Evolutionary conservation across 1,140 invertebrate species (phyloP), one percentile per base, ranked within the genome.

Genomic region (Tetragonula clypearis): DNA sequence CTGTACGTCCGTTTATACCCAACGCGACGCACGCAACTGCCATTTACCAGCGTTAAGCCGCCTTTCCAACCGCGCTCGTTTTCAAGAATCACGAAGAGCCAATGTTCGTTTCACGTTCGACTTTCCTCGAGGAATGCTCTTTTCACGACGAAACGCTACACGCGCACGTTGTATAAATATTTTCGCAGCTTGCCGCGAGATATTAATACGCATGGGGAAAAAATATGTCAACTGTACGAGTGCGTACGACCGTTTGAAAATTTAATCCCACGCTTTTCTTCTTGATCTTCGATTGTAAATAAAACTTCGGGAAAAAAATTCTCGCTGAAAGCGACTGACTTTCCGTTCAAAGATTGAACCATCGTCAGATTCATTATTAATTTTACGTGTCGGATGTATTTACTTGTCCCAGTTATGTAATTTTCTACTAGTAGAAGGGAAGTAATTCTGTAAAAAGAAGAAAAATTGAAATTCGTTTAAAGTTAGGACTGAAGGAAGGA

Each of bases 1-100:
- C 60, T 30, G 77, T 41, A 30, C 65, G 62, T 60, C 58, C 79
- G 76, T 90, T 89, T 87, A 77, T 79, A 85, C 68, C 65, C 77
- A 82, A 49, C 85, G 73, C 76, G 62, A 84, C 58, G 76, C 86
- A 78, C 74, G 86, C 85, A 80, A 78, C 72, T 83, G 77, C 77
- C 87, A 80, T 72, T 73, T 71, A 58, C 55, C 4, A 62, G 23
- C 26, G 35, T 83, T 86, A 82, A 56, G 79, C 60, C 73, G 58
- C 75, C 35, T 88, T 81, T 56, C 26, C n/a, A 86, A 86, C 21
- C 9, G 65, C 26, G 41, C 23, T 49, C 1, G n/a, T n/a, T 58
- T 58, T 65, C 15, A 69, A 12, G 14, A 41, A 30, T 35, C 49
- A 58, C 17, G 23, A n/a, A 49, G 2, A 17, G 41, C 23, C 23